Percentiles rank a stretch among this genome's conserved stretches.
Evolutionary conservation across 2,888 invertebrate species (phyloP).

Genomic region (Athripsodes cinereus): DNA sequence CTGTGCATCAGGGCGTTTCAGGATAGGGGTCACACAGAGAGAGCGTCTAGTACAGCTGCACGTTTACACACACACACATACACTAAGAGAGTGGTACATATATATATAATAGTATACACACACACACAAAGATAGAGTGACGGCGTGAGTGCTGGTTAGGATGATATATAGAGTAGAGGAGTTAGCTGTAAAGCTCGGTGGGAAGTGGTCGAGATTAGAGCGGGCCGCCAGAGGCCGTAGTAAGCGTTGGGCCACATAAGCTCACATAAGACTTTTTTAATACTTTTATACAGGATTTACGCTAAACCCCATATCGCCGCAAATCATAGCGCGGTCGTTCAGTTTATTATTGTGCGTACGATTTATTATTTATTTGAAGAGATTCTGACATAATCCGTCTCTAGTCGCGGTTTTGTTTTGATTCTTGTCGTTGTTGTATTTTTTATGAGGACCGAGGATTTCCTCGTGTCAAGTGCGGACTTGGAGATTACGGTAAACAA

Average conservation of each 20-base stretch:
- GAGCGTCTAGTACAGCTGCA: constrained; percentile 30
- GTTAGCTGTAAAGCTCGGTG: constrained; percentile 69
- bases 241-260: constrained; percentile 43
- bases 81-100: background rate
- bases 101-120: no score
- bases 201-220: constrained; percentile 71
- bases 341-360: constrained; percentile 26
- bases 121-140: constrained; percentile 1
- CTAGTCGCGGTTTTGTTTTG: constrained; percentile 17
- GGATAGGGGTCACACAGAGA: constrained; percentile 34
- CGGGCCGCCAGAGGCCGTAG: constrained; percentile 31
- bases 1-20: constrained; percentile 9
- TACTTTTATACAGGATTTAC: constrained; percentile 55
- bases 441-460: constrained; percentile 11
- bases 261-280: constrained; percentile 68
- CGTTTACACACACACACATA: constrained; percentile 25
- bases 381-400: constrained; percentile 15
- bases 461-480: constrained; percentile 11
- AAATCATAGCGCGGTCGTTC: constrained; percentile 25
- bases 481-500: constrained; percentile 20
- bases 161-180: constrained; percentile 71
- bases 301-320: constrained; percentile 22
- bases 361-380: constrained; percentile 26
- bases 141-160: constrained; percentile 38
- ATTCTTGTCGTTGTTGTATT: constrained; percentile 15